Percentiles rank a stretch among this genome's conserved stretches.
These are phyloP conservation scores for Hybos culiciformis DNA, from an alignment of 2,888 invertebrate genomes.

Conservation along the genomic window DNA sequence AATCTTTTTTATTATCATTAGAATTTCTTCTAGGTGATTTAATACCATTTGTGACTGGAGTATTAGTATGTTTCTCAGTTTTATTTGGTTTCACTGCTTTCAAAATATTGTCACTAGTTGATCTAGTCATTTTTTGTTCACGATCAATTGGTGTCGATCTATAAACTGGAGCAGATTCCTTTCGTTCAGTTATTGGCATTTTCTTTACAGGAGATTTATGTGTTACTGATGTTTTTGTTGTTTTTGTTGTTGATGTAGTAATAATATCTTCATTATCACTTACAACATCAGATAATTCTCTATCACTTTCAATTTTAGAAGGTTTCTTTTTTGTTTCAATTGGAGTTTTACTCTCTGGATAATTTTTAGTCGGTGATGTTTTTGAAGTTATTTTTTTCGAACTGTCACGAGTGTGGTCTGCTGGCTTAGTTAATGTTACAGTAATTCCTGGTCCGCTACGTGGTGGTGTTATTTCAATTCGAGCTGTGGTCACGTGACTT, in stretches of 20 bases:
- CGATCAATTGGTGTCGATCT: slow-evolving; percentile 35
- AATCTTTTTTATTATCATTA: slow-evolving; percentile 10
- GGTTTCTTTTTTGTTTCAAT: background rate
- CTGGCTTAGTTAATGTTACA: background rate
- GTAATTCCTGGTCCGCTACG: background rate
- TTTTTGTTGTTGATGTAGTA: slow-evolving; percentile 3
- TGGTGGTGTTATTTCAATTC: too few relatives aligned
- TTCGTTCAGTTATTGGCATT: slow-evolving; percentile 32
- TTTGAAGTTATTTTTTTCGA: background rate
- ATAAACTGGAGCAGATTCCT: slow-evolving; percentile 34
- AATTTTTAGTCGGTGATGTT: background rate
- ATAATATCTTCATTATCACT: slow-evolving; percentile 8
- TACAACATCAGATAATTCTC: slow-evolving; percentile 3
- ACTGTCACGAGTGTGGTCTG: background rate
- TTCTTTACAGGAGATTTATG: slow-evolving; percentile 20
- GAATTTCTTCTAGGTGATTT: slow-evolving; percentile 12
- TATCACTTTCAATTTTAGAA: background rate
- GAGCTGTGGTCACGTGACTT: background rate
- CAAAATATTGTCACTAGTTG: slow-evolving; percentile 43
- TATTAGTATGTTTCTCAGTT: slow-evolving; percentile 19
- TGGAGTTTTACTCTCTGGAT: background rate
- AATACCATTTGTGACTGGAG: slow-evolving; percentile 12
- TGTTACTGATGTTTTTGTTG: slow-evolving; percentile 2
- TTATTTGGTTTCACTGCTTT: slow-evolving; percentile 30
- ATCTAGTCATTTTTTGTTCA: slow-evolving; percentile 40